Evolutionary conservation across 2,888 invertebrate genomes (phyloP), one percentile per base, ranked within the genome.

Genomic region (Pasiphila rectangulata): DNA sequence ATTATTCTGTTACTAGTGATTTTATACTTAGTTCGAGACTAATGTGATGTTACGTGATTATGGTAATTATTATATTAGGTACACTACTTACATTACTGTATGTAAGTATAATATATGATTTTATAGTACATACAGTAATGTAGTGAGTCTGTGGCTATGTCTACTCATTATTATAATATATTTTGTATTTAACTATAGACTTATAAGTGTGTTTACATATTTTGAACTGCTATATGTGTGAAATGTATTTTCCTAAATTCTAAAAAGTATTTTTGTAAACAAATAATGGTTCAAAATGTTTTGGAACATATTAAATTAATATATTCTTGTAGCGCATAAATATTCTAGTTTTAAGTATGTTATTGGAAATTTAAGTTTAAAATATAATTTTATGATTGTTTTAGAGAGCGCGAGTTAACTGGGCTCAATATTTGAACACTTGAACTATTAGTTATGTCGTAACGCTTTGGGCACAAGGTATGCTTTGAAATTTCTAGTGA

Each of bases 31-130:
- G 64, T 64, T 67, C 63, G 79, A 80, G 81, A 81, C 81, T 82
- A 81, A 81, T 75, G 78, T 77, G 72, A 74, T 74, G 64, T 71
- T 64, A 67, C 56, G 59, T 71, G 62, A 58, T 63, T 61, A 67
- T 68, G 69, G 72, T 72, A 72, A 71, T 72, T 74, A 4, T 27
- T 30, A 30, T 27, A 16, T n/a, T 32, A 32, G 10, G 17, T 32
- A 30, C 17, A 17, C 17, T 1, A 32, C 16, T 10, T 32, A 32
- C 6, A 32, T 19, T 17, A 10, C 4, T 32, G 32, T 32, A 17
- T 17, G 4, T 32, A 10, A 16, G 6, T 2, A n/a, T 32, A 10
- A 0, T 32, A 21, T 30, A 30, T 17, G 1, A 13, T 29, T 2
- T n/a, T n/a, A n/a, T n/a, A n/a, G n/a, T n/a, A n/a, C n/a, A n/a